Conservation (phyloP, 2,888 invertebrate genomes). For the Caenorhabditis sulstoni region DNA sequence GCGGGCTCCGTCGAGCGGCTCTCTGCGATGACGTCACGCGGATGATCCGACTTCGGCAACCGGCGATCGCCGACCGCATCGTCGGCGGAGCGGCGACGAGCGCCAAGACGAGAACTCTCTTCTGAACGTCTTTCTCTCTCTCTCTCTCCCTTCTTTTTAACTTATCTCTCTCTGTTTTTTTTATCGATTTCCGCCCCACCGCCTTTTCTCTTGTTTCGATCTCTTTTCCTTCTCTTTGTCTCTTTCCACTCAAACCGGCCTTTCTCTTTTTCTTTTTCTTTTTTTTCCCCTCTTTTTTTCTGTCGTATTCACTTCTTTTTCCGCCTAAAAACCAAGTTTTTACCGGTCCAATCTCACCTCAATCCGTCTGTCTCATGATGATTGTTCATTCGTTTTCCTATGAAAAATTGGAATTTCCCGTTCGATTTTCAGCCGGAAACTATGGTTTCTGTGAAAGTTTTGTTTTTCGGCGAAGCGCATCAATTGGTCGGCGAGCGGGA, state of each 20-base stretch:
- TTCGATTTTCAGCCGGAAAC: background rate
- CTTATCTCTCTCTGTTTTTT: constrained; percentile 3
- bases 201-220: background rate
- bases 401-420: no score
- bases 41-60: constrained; percentile 36
- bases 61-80: constrained; percentile 39
- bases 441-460: constrained; percentile 48
- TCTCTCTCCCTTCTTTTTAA: background rate
- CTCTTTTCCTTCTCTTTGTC: background rate
- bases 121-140: constrained; percentile 5
- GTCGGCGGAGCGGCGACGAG: constrained; percentile 15
- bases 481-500: constrained; percentile 61
- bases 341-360: constrained; percentile 18
- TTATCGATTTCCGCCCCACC: background rate
- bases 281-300: background rate
- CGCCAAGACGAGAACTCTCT: constrained; percentile 1
- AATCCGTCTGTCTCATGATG: background rate
- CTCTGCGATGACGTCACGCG: constrained; percentile 53
- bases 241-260: constrained; percentile 7
- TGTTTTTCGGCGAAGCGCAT: constrained; percentile 69
- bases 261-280: background rate
- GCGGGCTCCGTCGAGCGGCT: constrained; percentile 55
- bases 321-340: no score
- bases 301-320: no score
- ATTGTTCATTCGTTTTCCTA: no score